These are phyloP conservation scores for Hydropsyche betteni DNA, from an alignment of 2,888 invertebrate species.

Conservation along the genomic window DNA sequence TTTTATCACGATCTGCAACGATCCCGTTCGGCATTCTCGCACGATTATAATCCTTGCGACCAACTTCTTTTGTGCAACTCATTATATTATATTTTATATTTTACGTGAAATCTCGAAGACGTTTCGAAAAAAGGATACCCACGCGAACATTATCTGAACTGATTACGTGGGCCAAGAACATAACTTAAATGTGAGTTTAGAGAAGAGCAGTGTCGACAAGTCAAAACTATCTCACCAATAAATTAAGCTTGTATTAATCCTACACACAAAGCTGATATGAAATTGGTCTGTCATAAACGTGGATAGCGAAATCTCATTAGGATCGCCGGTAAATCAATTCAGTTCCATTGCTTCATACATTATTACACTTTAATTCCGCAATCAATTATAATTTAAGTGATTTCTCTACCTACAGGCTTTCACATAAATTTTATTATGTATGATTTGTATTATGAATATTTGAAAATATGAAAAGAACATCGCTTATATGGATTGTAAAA, in stretches of 20 bases:
- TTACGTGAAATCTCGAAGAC: not conserved
- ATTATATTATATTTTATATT: not conserved
- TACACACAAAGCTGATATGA: not conserved
- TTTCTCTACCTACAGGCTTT: constrained; percentile 4
- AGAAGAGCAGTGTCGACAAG: constrained; percentile 8
- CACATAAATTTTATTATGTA: no score
- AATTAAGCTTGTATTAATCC: constrained; percentile 5
- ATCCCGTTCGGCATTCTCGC: not conserved
- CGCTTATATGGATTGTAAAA: no score
- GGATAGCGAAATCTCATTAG: constrained; percentile 15
- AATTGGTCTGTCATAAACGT: not conserved
- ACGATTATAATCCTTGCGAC: not conserved
- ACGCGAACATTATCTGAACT: constrained; percentile 9
- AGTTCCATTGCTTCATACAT: not conserved
- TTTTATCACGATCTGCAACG: no score
- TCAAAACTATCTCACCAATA: constrained; percentile 18
- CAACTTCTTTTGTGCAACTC: not conserved
- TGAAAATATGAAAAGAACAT: no score
- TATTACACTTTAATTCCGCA: not conserved
- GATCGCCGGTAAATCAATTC: not conserved
- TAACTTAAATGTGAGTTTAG: not conserved
- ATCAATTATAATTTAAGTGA: constrained; percentile 20
- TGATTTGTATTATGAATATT: no score
- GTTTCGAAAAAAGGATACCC: not conserved
- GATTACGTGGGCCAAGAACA: constrained; percentile 18